These are phyloP conservation scores for Sebastes matsubarae DNA, from an alignment of 2,797 vertebrate genomes.

Conservation along the genomic window DNA sequence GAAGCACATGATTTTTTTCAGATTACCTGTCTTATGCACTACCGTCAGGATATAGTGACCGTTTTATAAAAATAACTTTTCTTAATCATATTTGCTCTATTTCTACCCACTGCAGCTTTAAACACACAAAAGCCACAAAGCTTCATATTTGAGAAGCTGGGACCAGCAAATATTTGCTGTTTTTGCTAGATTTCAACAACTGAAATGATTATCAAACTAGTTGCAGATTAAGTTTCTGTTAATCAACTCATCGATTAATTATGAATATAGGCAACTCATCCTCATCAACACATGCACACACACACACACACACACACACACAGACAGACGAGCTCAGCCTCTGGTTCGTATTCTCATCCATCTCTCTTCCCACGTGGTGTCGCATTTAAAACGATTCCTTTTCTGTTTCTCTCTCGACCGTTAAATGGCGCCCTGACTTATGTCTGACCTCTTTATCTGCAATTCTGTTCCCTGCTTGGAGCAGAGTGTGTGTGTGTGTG, in stretches of 20 bases:
- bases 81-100: no score
- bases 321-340: not conserved
- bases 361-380: not conserved
- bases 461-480: constrained; percentile 4
- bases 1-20: no score
- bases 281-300: not conserved
- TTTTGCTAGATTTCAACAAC: not conserved
- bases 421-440: constrained; percentile 29
- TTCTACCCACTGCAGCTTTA: not conserved
- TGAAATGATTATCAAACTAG: not conserved
- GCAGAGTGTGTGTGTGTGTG: not conserved
- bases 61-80: no score
- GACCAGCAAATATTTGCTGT: not conserved
- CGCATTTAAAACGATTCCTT: not conserved
- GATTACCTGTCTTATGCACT: no score
- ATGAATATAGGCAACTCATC: not conserved
- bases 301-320: no score
- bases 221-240: not conserved
- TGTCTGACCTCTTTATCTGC: constrained; percentile 33
- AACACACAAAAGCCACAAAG: not conserved
- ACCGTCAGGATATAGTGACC: no score
- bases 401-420: not conserved
- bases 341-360: not conserved
- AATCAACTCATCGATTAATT: not conserved
- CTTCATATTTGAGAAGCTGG: not conserved